phyloP scores from a whole-genome alignment of 2,888 invertebrate genomes.

The Lithophane ornitopus region DNA sequence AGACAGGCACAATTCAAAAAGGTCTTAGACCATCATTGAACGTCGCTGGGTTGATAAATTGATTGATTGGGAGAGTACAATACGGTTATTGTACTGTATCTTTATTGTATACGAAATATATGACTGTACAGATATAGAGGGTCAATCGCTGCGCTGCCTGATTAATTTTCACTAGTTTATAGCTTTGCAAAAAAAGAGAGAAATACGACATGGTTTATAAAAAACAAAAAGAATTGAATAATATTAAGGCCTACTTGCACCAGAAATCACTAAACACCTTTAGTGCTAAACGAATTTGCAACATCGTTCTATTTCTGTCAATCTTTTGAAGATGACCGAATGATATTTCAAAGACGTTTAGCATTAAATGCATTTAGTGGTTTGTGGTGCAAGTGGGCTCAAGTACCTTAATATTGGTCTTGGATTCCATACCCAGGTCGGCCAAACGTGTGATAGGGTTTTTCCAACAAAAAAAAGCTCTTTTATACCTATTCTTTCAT shows the following conservation, averaged over 20 bases:
- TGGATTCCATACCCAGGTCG: background rate
- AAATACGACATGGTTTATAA: too few relatives aligned
- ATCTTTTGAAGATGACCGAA: background rate
- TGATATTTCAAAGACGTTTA: background rate
- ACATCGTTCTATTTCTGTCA: background rate
- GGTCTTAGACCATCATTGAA: background rate
- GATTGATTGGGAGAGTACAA: conserved; percentile 17
- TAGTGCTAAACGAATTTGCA: background rate
- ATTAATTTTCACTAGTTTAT: background rate
- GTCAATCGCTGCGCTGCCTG: background rate
- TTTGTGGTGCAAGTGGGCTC: background rate
- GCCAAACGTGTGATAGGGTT: background rate
- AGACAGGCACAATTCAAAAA: background rate
- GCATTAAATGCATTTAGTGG: background rate
- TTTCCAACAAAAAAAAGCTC: background rate
- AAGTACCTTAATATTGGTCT: background rate
- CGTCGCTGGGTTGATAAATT: background rate
- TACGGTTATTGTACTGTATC: conserved; percentile 1
- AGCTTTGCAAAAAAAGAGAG: background rate
- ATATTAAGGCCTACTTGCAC: background rate
- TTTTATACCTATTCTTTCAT: too few relatives aligned
- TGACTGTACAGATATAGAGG: background rate
- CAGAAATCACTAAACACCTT: background rate
- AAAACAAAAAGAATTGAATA: background rate
- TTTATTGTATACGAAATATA: background rate